These are phyloP conservation scores for Amaurobius ferox DNA, from an alignment of 2,888 invertebrate genomes.

Conservation along the genomic window DNA sequence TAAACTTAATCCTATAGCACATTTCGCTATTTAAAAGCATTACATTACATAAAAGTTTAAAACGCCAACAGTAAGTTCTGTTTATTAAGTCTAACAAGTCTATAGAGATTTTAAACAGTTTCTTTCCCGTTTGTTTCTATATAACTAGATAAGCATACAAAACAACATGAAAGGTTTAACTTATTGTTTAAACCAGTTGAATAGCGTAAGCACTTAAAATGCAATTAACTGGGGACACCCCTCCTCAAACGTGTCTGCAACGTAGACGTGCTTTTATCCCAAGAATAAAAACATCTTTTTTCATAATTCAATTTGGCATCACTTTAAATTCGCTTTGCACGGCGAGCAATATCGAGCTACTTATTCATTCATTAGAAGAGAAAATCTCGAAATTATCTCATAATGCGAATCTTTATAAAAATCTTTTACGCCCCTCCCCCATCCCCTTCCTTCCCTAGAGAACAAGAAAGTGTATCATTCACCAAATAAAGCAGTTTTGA, in stretches of 20 bases:
- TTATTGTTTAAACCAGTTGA: neutral
- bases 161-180: constrained; percentile 6
- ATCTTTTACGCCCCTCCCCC: neutral
- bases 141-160: constrained; percentile 1
- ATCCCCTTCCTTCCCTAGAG: neutral
- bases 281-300: neutral
- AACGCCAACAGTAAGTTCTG: too few species aligned
- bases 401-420: constrained; percentile 40
- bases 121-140: neutral
- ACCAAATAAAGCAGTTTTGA: constrained; percentile 38
- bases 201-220: neutral
- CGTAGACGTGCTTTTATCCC: neutral
- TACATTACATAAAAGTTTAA: too few species aligned
- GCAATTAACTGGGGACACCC: constrained; percentile 8
- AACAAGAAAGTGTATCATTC: constrained; percentile 29
- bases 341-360: constrained; percentile 4
- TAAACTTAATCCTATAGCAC: neutral
- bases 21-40: neutral
- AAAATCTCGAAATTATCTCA: constrained; percentile 50
- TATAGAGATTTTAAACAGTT: neutral
- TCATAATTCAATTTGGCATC: constrained; percentile 13
- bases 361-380: constrained; percentile 13
- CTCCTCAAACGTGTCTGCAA: neutral
- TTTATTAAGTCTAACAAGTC: neutral
- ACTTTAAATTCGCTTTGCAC: constrained; percentile 12